A percentile compares a stretch with the other conserved stretches of the same genome.
These are phyloP conservation scores for Lochmaea crataegi DNA, from an alignment of 2,888 invertebrate species.

Conservation along the genomic window DNA sequence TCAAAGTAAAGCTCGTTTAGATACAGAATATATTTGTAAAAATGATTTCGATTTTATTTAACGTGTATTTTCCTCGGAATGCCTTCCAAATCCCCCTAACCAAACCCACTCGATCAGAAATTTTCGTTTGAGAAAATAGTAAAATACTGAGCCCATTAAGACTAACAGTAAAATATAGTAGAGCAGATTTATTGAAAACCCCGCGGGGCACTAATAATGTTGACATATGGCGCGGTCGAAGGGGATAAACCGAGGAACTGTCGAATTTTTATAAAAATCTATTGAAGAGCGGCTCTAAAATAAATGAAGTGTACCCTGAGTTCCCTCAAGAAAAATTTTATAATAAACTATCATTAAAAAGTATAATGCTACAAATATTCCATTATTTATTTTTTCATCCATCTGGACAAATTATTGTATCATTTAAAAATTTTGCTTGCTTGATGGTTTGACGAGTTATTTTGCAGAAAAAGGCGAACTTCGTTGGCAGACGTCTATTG, in stretches of 20 bases:
- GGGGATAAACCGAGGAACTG: slow-evolving; percentile 30
- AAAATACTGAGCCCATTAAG: slow-evolving; percentile 52
- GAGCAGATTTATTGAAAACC: slow-evolving; percentile 56
- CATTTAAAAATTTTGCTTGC: too few relatives aligned
- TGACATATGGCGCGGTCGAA: slow-evolving; percentile 52
- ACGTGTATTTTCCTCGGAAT: background rate
- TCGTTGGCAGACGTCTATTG: too few relatives aligned
- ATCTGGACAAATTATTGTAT: too few relatives aligned
- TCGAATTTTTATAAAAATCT: slow-evolving; percentile 35
- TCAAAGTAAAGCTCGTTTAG: background rate
- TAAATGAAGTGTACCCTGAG: slow-evolving; percentile 22
- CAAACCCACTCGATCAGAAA: slow-evolving; percentile 30
- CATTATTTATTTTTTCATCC: too few relatives aligned
- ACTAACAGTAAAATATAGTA: slow-evolving; percentile 54
- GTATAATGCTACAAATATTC: background rate
- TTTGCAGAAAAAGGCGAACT: too few relatives aligned
- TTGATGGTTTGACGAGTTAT: too few relatives aligned
- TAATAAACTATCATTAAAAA: background rate
- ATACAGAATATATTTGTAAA: slow-evolving; percentile 3
- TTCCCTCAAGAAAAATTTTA: slow-evolving; percentile 8
- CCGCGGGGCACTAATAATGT: slow-evolving; percentile 53
- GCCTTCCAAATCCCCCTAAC: slow-evolving; percentile 4
- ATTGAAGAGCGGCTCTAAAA: slow-evolving; percentile 20
- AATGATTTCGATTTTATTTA: slow-evolving; percentile 1
- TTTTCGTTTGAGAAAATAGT: slow-evolving; percentile 41